Evolutionary conservation across 2,113 vertebrate species (phyloP).

Genomic region (Eurystomus gularis): DNA sequence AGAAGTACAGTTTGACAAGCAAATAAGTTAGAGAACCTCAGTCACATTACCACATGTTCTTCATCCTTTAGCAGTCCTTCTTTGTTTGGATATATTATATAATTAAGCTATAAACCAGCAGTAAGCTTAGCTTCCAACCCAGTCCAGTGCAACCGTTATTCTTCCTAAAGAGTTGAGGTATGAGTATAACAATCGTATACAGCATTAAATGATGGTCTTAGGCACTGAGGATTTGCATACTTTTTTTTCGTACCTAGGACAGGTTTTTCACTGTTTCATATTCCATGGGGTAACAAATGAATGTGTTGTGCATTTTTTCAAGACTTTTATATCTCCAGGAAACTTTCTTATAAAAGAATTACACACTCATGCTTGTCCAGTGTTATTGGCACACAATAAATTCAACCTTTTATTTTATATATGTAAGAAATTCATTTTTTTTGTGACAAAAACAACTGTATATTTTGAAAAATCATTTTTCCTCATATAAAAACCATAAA

Average conservation of each 20-base stretch:
- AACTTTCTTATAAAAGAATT: background rate
- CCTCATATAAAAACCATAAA: background rate
- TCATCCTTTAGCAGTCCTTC: background rate
- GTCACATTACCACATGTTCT: accelerated
- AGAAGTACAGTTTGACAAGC: background rate
- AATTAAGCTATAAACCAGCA: background rate
- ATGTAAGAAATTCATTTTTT: background rate
- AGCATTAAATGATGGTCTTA: background rate
- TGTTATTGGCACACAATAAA: background rate
- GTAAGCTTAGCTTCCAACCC: background rate
- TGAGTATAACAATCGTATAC: background rate
- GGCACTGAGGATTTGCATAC: background rate
- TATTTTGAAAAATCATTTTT: background rate
- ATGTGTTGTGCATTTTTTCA: background rate
- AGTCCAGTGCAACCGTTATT: background rate
- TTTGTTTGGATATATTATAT: background rate
- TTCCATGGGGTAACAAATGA: background rate
- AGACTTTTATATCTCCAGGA: background rate
- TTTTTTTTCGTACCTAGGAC: background rate
- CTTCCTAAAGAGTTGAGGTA: background rate
- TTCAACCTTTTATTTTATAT: background rate
- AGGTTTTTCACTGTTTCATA: background rate
- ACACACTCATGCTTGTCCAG: background rate
- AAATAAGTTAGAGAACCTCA: background rate
- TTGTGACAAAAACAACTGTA: background rate